phyloP scores from a whole-genome alignment of 2,888 invertebrate genomes.

The Lepidocyrtoides sp. region DNA sequence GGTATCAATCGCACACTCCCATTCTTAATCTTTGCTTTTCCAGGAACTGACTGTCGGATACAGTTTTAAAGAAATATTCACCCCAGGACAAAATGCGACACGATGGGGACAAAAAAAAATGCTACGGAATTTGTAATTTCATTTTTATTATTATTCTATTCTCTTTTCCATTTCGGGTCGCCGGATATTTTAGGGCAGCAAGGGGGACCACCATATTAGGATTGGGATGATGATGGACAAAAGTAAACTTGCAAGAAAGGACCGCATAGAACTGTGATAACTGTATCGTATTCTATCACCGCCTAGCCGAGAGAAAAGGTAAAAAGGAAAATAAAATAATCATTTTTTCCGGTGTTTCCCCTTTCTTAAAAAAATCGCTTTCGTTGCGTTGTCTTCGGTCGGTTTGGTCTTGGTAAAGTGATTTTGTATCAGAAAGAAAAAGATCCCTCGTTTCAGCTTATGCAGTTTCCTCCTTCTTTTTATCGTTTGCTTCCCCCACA shows the following conservation, averaged over 20 bases:
- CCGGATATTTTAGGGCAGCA: not conserved
- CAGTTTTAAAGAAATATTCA: not conserved
- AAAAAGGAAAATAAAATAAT: conserved; percentile 43
- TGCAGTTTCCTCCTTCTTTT: not conserved
- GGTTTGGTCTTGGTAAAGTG: not conserved
- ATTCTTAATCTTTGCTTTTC: not conserved
- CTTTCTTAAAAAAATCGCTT: not conserved
- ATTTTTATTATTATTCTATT: conserved; percentile 7
- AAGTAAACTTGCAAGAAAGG: not conserved
- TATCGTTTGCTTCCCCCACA: not conserved
- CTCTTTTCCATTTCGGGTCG: not conserved
- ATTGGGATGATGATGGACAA: not conserved
- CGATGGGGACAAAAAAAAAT: not conserved
- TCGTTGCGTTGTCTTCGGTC: not conserved
- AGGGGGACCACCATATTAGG: not conserved
- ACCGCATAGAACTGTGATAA: not conserved
- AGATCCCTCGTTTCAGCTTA: not conserved
- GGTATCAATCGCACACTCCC: not conserved
- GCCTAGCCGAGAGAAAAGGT: not conserved
- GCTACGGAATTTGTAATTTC: conserved; percentile 21
- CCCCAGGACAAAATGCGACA: not conserved
- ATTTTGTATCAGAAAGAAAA: not conserved
- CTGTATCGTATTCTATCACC: not conserved
- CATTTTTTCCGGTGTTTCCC: conserved; percentile 30
- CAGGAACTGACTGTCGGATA: not conserved